These are phyloP conservation scores for Cynaeus angustus DNA, from an alignment of 2,888 invertebrate species.

Conservation along the genomic window DNA sequence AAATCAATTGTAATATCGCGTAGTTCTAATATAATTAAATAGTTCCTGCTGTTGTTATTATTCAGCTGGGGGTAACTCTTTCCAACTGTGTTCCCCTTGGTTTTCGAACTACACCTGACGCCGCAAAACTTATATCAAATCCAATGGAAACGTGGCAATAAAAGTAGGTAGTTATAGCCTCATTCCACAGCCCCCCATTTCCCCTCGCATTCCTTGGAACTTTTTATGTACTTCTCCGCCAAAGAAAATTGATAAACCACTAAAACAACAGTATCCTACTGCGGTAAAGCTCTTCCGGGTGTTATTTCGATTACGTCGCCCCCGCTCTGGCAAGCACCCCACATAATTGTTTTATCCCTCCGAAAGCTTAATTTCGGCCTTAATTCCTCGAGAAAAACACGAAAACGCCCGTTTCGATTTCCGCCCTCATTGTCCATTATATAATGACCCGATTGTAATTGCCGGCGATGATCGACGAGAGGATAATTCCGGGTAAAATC, in stretches of 20 bases:
- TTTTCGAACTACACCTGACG: too few species aligned
- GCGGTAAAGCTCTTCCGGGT: conserved; percentile 5
- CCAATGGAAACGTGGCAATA: too few species aligned
- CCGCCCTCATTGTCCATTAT: background rate
- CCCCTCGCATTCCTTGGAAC: background rate
- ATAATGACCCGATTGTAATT: background rate
- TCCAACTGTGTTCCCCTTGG: too few species aligned
- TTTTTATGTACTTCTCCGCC: conserved; percentile 1
- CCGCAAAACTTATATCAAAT: too few species aligned
- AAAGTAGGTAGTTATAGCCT: too few species aligned
- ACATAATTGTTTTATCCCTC: conserved; percentile 18
- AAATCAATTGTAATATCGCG: too few species aligned
- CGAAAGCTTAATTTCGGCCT: conserved; percentile 10
- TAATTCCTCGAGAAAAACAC: conserved; percentile 11
- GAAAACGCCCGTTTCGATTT: background rate
- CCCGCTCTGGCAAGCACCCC: background rate
- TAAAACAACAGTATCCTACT: conserved; percentile 6
- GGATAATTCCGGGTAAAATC: conserved; percentile 21
- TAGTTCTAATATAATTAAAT: too few species aligned
- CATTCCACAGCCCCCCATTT: background rate
- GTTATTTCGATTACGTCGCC: background rate
- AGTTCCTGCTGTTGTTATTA: too few species aligned
- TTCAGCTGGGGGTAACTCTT: too few species aligned
- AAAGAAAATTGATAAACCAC: conserved; percentile 6
- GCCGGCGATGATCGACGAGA: conserved; percentile 24